These are phyloP conservation scores for Hypomesus transpacificus DNA, from an alignment of 2,113 vertebrate species.

Conservation along the genomic window DNA sequence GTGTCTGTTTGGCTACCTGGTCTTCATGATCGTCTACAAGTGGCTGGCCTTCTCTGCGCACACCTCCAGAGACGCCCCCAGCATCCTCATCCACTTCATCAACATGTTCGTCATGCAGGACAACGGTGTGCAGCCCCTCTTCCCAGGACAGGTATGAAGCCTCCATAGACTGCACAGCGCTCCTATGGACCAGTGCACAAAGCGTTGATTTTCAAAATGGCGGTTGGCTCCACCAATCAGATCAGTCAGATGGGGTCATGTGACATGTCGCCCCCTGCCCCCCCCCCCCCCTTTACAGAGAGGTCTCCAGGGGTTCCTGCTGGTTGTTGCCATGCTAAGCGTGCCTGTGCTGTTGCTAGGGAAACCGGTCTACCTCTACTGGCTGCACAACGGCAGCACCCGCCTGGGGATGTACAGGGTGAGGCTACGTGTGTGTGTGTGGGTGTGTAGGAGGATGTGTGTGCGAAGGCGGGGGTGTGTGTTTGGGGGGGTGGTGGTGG, in stretches of 20 bases:
- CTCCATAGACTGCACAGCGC: too few relatives aligned
- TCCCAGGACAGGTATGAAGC: conserved; percentile 79
- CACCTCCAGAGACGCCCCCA: conserved; percentile 80
- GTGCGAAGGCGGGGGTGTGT: background rate
- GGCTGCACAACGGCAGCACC: conserved; percentile 80
- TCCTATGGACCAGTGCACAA: too few relatives aligned
- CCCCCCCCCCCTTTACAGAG: conserved; percentile 55
- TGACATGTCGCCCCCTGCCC: background rate
- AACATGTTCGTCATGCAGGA: conserved; percentile 92
- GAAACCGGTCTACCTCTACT: conserved; percentile 89
- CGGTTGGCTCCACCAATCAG: too few relatives aligned
- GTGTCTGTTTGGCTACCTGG: conserved; percentile 92
- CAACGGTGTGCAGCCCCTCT: conserved; percentile 65
- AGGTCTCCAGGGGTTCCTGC: conserved; percentile 80
- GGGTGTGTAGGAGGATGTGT: background rate
- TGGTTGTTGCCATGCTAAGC: conserved; percentile 78
- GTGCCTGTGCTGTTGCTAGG: conserved; percentile 90
- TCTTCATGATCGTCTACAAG: conserved; percentile 94
- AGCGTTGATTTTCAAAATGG: too few relatives aligned
- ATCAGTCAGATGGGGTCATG: background rate
- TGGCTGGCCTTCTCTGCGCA: conserved; percentile 81
- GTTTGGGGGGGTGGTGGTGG: background rate
- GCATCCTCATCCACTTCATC: conserved; percentile 94
- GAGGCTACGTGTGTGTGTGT: conserved; percentile 37
- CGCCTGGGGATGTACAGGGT: conserved; percentile 84